Evolutionary conservation across 2,113 vertebrate genomes (phyloP).

Genomic region (Lynx canadensis): DNA sequence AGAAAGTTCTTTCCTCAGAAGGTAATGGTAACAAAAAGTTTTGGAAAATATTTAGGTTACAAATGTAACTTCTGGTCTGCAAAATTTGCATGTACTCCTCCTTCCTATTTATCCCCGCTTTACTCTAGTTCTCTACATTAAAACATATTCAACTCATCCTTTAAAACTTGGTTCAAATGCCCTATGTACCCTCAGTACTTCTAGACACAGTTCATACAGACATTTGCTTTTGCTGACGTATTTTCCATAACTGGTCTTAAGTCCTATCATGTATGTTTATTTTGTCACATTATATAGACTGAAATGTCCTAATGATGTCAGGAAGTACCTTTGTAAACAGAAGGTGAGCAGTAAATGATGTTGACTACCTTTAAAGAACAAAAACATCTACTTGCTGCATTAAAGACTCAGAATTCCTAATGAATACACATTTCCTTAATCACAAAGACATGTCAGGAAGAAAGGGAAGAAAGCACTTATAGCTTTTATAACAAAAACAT

Average conservation of each 20-base stretch:
- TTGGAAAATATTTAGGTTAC: not conserved
- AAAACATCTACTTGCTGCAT: conserved; percentile 53
- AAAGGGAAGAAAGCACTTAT: not conserved
- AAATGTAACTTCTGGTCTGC: not conserved
- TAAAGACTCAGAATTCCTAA: conserved; percentile 23
- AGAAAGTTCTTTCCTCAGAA: not conserved
- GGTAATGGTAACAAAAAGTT: not conserved
- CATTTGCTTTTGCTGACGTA: conserved; percentile 45
- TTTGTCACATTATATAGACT: conserved; percentile 58
- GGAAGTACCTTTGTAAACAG: conserved; percentile 53
- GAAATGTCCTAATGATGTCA: conserved; percentile 49
- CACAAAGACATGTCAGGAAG: not conserved
- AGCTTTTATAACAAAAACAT: not conserved
- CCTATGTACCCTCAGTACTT: not conserved
- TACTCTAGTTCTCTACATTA: conserved; percentile 33
- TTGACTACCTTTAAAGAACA: conserved; percentile 48
- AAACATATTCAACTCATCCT: not conserved
- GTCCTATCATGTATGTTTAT: conserved; percentile 16
- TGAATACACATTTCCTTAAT: conserved; percentile 48
- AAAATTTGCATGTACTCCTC: not conserved
- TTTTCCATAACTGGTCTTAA: conserved; percentile 48
- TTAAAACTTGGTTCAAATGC: conserved; percentile 37
- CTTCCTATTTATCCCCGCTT: conserved; percentile 1
- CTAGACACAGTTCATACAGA: conserved; percentile 10
- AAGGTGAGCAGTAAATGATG: conserved; percentile 68